phyloP scores from a whole-genome alignment of 2,113 vertebrate species.

The Ploceus nigricollis region DNA sequence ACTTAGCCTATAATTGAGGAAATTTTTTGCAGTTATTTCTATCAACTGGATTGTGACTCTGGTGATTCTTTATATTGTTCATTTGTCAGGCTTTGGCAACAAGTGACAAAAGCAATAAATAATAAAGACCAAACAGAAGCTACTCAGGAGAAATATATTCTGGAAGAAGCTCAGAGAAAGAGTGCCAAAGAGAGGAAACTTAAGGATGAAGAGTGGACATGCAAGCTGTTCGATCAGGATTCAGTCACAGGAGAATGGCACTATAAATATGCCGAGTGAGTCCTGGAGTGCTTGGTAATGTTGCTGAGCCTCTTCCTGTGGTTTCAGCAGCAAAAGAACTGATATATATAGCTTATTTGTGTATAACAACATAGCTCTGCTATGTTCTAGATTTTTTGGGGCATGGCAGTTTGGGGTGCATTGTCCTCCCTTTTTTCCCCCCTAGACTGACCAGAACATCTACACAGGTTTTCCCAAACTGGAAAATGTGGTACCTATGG shows the following conservation, averaged over 20 bases:
- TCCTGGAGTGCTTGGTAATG: not conserved
- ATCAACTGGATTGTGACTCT: not conserved
- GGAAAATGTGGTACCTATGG: not conserved
- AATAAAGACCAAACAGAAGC: constrained; percentile 98
- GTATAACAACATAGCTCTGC: fast-evolving
- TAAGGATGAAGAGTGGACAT: constrained; percentile 88
- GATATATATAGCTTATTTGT: not conserved
- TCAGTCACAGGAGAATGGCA: constrained; percentile 92
- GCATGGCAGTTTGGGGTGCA: not conserved
- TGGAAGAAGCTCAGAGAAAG: constrained; percentile 94
- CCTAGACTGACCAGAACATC: not conserved
- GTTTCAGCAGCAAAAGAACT: not conserved
- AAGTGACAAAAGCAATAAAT: constrained; percentile 93
- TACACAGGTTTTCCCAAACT: not conserved
- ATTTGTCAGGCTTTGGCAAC: constrained; percentile 90
- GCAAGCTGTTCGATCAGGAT: constrained; percentile 92
- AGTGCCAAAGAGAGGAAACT: constrained; percentile 90
- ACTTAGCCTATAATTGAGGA: not conserved
- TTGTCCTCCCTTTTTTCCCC: not conserved
- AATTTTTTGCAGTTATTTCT: not conserved
- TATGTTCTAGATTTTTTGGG: not conserved
- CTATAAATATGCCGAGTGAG: constrained; percentile 95
- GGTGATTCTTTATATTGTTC: not conserved
- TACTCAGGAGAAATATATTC: constrained; percentile 92
- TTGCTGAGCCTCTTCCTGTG: not conserved